Conservation (phyloP, 2,797 vertebrate species). For the Lithobates pipiens region DNA sequence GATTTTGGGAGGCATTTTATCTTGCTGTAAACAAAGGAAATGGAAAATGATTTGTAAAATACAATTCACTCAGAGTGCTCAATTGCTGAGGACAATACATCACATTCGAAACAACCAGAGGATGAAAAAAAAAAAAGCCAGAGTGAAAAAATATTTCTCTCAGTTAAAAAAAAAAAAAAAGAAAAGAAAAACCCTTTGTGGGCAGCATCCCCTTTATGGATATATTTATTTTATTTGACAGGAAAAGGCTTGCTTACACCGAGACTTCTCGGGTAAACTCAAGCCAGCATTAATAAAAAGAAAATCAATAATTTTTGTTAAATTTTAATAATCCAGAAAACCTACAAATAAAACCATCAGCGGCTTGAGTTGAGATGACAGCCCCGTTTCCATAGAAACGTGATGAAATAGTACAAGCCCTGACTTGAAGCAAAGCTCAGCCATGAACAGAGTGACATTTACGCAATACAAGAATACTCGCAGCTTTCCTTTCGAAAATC, state of each 20-base stretch:
- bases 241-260: conserved; percentile 64
- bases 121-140: conserved; percentile 46
- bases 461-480: conserved; percentile 72
- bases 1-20: conserved; percentile 67
- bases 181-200: no score
- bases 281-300: conserved; percentile 76
- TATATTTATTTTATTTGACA: conserved; percentile 59
- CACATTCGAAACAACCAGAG: conserved; percentile 64
- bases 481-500: conserved; percentile 71
- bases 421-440: conserved; percentile 77
- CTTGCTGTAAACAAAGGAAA: conserved; percentile 72
- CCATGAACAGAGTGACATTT: conserved; percentile 81
- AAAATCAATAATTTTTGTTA: conserved; percentile 84
- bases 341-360: conserved; percentile 82
- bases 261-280: conserved; percentile 75
- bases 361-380: conserved; percentile 78
- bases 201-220: conserved; percentile 35
- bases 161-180: neutral
- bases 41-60: conserved; percentile 71
- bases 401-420: conserved; percentile 73
- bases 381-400: conserved; percentile 82
- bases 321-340: conserved; percentile 85
- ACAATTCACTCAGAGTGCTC: conserved; percentile 66
- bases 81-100: conserved; percentile 63
- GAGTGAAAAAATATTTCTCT: conserved; percentile 57